Percentiles rank a stretch among this genome's conserved stretches.
Conservation (phyloP, 2,888 invertebrate genomes). For the Drosophila flavopinicola region DNA sequence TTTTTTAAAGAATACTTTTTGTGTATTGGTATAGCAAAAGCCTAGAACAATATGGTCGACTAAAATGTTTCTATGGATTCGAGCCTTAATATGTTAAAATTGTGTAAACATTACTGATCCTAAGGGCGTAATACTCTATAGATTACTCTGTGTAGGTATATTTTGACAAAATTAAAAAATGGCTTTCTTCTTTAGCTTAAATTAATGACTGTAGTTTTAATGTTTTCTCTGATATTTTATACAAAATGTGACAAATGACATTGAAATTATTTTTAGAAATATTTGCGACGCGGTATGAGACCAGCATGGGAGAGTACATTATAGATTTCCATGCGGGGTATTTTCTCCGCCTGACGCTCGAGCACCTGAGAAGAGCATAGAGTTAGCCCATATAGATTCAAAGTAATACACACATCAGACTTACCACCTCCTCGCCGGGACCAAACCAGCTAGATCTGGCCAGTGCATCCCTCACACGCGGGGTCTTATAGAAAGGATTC, state of each 20-base stretch:
- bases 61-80: too few relatives aligned
- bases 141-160: too few relatives aligned
- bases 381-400: background rate
- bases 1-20: too few relatives aligned
- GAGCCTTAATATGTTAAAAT: too few relatives aligned
- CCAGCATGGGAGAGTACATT: slow-evolving; percentile 88
- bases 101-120: too few relatives aligned
- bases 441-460: slow-evolving; percentile 87
- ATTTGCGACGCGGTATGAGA: slow-evolving; percentile 84
- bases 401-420: background rate
- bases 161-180: background rate
- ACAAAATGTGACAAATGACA: slow-evolving; percentile 35
- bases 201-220: slow-evolving; percentile 67
- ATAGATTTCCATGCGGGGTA: slow-evolving; percentile 87
- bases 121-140: too few relatives aligned
- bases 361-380: slow-evolving; percentile 84
- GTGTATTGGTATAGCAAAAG: too few relatives aligned
- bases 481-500: slow-evolving; percentile 87
- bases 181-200: slow-evolving; percentile 48
- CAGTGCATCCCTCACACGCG: slow-evolving; percentile 85
- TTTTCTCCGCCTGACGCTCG: slow-evolving; percentile 87
- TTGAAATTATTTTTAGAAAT: slow-evolving; percentile 41
- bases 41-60: too few relatives aligned
- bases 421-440: slow-evolving; percentile 87
- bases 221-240: slow-evolving; percentile 44